Evolutionary conservation across 2,113 vertebrate species (phyloP), one percentile per base, ranked within the genome.

Genomic region (Oreotragus oreotragus): DNA sequence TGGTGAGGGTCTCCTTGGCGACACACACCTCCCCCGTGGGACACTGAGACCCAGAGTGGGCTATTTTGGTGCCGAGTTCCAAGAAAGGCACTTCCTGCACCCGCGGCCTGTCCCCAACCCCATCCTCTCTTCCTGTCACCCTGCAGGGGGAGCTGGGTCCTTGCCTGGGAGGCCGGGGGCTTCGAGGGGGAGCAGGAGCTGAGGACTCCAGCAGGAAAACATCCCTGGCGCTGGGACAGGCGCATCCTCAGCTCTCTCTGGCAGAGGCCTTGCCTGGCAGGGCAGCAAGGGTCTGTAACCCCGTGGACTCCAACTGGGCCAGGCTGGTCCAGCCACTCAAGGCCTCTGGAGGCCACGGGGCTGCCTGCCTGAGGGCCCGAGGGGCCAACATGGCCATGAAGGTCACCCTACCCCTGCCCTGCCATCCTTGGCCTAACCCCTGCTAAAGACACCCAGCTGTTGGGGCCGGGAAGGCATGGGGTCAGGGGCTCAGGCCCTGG

Each of bases 11-110:
- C 97, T 98, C 97, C 97, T 97, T 96, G 96, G 97, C 84, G 95
- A 96, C 76, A 76, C 80, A 91, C 55, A 80, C 55, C 84, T 88
- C 96, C 94, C 92, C 28, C 66, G 0, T 81, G 97, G 96, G 97
- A 97, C 90, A 55, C 84, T 36, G 76, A 91, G 97, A 97, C 73
- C 84, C 45, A 66, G 66, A 70, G 81, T 27, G 64, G 94, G 96
- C 93, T 98, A 97, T 98, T 98, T 97, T 95, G 92, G 97, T 97
- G 66, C 95, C 15, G 81, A 96, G 81, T 97, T 98, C 96, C 94
- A 97, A 96, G 97, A 97, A 97, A 96, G 92, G 92, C 96, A 88
- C 97, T 98, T 98, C 98, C 98, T 91, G 96, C 27, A 62, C 80
- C 96, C 93, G 53, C 0, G 12, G 14, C 88, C 96, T 88, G 57